Base-by-base conservation (phyloP, 2,113 vertebrate species). In the Stegastes partitus region DNA sequence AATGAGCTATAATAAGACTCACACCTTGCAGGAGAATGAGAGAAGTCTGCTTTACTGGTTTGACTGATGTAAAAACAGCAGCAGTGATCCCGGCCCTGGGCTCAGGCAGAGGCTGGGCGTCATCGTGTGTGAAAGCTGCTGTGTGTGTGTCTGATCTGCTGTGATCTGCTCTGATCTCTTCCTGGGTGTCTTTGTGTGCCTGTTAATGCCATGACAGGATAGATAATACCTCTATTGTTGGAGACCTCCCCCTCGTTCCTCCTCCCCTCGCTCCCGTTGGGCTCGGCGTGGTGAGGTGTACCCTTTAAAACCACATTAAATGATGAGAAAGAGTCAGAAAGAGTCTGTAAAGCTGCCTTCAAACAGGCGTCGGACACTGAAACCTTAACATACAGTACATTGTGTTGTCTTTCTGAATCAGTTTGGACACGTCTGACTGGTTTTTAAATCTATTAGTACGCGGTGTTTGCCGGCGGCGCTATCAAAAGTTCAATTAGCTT, bases 191-290 rank as follows among this genome's bases (percentile, higher is more conserved):
- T 93, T 90, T 91, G 81, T 92, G 82, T n/a, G 56, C 74, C 68
- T 82, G 86, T 85, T 92, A 93, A 92, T 80, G 77, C 87, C 89
- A 73, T 85, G 87, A 88, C 90, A 85, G 91, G 79, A 89, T n/a
- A 87, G 91, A 91, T 92, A 92, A 93, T 90, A 84, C 86, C 80
- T 74, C 89, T 67, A 89, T 91, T 92, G 92, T 93, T 89, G 80
- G 61, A 70, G 72, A 80, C 61, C 68, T n/a, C 74, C 82, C 69
- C 47, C 47, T 50, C 11, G 39, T 42, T 7, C 15, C 59, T 1
- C 1, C 19, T 42, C 45, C 69, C 54, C 71, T 64, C 66, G 61
- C 66, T 26, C 82, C 75, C 42, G 59, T 64, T 69, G 50, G 70
- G 63, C 56, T 77, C 70, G 54, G 78, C 84, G 22, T 57, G 44